Evolutionary conservation across 2,113 vertebrate species (phyloP).

Genomic region (Rutilus rutilus): DNA sequence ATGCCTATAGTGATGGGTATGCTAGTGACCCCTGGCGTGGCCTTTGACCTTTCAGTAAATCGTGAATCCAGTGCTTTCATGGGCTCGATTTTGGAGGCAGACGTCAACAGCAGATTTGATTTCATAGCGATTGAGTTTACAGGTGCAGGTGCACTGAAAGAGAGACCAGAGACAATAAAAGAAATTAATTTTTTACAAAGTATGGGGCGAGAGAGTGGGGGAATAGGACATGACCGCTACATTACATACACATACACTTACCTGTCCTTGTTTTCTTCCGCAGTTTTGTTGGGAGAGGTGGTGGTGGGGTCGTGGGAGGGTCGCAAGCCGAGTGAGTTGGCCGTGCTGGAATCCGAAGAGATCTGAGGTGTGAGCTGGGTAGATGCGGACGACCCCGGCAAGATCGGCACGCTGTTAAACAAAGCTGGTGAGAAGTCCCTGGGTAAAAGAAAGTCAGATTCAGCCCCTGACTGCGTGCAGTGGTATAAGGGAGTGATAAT

Average conservation of each 20-base stretch:
- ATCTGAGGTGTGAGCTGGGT: conserved; percentile 89
- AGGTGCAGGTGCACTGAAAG: conserved; percentile 59
- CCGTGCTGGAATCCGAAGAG: conserved; percentile 85
- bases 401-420: conserved; percentile 96
- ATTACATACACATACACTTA: conserved; percentile 50
- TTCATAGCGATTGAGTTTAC: conserved; percentile 71
- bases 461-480: neutral
- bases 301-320: conserved; percentile 80
- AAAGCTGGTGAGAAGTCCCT: conserved; percentile 98
- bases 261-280: conserved; percentile 89
- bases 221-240: neutral
- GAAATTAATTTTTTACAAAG: conserved; percentile 39
- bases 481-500: neutral
- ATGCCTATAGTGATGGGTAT: conserved; percentile 80
- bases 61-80: conserved; percentile 98
- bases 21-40: conserved; percentile 84
- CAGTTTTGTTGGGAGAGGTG: conserved; percentile 76
- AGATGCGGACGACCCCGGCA: conserved; percentile 89
- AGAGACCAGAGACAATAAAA: neutral
- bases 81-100: conserved; percentile 92
- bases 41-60: conserved; percentile 97
- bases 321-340: conserved; percentile 82
- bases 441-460: conserved; percentile 20
- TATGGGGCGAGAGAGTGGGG: neutral
- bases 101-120: conserved; percentile 81